Conservation (phyloP, 2,113 vertebrate species). For the Crotophaga sulcirostris region DNA sequence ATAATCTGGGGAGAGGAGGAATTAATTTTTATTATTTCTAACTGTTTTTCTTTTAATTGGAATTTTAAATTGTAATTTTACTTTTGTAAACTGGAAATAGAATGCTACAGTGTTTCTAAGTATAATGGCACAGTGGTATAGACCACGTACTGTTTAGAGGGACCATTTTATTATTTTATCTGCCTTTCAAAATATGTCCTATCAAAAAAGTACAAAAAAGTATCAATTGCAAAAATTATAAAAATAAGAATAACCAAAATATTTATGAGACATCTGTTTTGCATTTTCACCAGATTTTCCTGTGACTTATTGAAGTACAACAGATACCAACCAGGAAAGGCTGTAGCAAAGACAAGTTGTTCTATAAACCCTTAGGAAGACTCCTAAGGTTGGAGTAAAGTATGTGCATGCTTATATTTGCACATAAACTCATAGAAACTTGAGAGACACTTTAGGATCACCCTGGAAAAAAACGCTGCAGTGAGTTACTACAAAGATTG, state of each 20-base stretch:
- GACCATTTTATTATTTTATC: background rate
- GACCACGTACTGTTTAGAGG: background rate
- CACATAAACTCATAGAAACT: background rate
- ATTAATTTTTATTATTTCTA: background rate
- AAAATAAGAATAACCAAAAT: background rate
- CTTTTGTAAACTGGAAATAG: background rate
- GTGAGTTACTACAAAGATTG: background rate
- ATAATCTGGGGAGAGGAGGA: background rate
- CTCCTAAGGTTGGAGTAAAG: background rate
- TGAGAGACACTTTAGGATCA: background rate
- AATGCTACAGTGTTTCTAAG: background rate
- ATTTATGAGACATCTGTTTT: background rate
- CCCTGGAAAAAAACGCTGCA: background rate
- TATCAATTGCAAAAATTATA: background rate
- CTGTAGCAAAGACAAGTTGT: background rate
- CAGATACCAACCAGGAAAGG: background rate
- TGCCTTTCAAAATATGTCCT: background rate
- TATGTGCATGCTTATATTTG: background rate
- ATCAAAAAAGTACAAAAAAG: background rate
- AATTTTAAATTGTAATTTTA: background rate
- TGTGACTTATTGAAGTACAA: background rate
- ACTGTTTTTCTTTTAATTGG: background rate
- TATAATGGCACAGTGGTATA: background rate
- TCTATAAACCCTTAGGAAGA: background rate
- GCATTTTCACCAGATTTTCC: background rate